A percentile compares a stretch with the other conserved stretches of the same genome.
phyloP scores from a whole-genome alignment of 2,113 vertebrate species.

The Pygoscelis antarcticus region DNA sequence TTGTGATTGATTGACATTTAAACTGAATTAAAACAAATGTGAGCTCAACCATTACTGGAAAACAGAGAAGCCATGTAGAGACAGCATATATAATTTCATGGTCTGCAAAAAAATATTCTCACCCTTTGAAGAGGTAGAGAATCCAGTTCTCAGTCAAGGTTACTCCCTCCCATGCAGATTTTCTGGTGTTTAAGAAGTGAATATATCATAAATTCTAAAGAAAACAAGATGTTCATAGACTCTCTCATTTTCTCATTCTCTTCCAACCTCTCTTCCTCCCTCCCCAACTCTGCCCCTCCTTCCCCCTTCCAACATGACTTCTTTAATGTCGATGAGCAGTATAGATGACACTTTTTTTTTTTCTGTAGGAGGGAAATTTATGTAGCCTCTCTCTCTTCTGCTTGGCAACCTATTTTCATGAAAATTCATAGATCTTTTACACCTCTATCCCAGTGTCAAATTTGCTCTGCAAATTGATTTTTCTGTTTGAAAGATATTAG shows the following conservation, averaged over 20 bases:
- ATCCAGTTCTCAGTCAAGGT: neutral
- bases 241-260: neutral
- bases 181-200: neutral
- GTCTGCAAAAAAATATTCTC: neutral
- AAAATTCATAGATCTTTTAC: neutral
- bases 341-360: neutral
- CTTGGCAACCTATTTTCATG: neutral
- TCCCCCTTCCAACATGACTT: neutral
- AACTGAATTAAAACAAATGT: neutral
- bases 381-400: neutral
- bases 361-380: neutral
- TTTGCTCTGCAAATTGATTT: neutral
- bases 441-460: neutral
- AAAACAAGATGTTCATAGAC: neutral
- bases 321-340: neutral
- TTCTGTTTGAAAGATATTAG: neutral
- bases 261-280: neutral
- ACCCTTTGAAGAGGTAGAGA: neutral
- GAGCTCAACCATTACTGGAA: neutral
- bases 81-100: neutral
- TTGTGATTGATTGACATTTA: neutral
- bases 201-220: neutral
- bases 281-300: neutral
- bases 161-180: neutral
- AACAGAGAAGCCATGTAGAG: neutral